Evolutionary conservation across 1,140 invertebrate genomes (phyloP).

Genomic region (Drosophila nigrodunni): DNA sequence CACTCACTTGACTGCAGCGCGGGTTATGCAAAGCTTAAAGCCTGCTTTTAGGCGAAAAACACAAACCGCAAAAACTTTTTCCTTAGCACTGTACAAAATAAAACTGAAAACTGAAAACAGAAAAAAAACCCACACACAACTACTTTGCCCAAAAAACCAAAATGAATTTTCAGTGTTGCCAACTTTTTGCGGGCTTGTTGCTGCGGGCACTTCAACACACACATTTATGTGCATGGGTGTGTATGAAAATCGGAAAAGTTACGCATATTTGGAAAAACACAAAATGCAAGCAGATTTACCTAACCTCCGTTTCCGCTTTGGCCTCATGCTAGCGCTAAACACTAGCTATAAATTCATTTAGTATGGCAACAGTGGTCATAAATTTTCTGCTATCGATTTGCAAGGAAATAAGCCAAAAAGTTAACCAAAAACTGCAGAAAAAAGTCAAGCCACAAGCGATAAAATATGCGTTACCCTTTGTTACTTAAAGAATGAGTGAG

Average conservation of each 20-base stretch:
- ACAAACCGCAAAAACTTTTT: conserved; percentile 68
- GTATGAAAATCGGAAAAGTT: conserved; percentile 32
- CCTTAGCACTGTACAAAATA: conserved; percentile 27
- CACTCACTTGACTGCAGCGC: conserved; percentile 11
- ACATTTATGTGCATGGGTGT: background rate
- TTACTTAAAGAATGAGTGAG: conserved; percentile 6
- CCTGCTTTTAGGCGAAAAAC: conserved; percentile 71
- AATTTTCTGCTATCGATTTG: conserved; percentile 74
- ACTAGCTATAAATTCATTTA: conserved; percentile 79
- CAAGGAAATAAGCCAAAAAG: conserved; percentile 41
- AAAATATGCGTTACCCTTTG: conserved; percentile 58
- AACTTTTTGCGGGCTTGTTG: conserved; percentile 72
- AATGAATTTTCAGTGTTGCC: conserved; percentile 82
- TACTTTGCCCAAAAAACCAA: conserved; percentile 49
- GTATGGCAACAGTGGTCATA: conserved; percentile 74
- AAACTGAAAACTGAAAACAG: conserved; percentile 17
- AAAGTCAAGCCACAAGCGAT: conserved; percentile 53
- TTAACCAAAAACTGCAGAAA: conserved; percentile 16
- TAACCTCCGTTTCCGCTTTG: background rate
- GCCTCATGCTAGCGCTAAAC: conserved; percentile 45
- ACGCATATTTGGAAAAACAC: conserved; percentile 66
- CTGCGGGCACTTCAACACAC: conserved; percentile 27
- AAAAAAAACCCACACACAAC: conserved; percentile 17
- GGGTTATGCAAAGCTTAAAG: conserved; percentile 69
- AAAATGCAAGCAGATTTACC: conserved; percentile 38